Base-by-base conservation (phyloP, 2,797 vertebrate genomes). In the Spinus olivaceus region DNA sequence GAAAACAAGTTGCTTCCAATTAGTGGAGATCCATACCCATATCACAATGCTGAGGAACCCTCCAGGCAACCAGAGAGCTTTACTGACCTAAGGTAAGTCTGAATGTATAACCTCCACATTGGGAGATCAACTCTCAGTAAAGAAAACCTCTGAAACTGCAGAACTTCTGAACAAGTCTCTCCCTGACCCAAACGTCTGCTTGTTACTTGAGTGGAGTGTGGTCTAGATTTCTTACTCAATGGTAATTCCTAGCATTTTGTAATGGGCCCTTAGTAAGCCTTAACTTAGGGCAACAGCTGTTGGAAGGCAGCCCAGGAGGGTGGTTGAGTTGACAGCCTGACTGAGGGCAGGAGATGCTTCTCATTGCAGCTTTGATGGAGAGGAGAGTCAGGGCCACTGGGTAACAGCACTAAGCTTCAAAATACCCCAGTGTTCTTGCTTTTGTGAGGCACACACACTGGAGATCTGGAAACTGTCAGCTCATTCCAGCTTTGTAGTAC, bases 401-500 rank as follows among this genome's bases (percentile, higher is more conserved):
- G 50, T 61, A 92, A 89, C 69, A 87, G 35, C 76, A 18, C 42
- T 59, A 63, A 87, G 47, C 46, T 85, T 83, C 72, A n/a, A 78
- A 87, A 78, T 51, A 81, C 47, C 41, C 69, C 21, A 8, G 25
- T 19, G 39, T 66, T 89, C 93, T 86, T 78, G 46, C 69, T 65
- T 87, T 89, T 69, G 64, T 92, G 69, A 93, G 47, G 14, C n/a
- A 56, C 41, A 53, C 72, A 92, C 49, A 33, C 8, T 35, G 69
- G 61, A 81, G 69, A 83, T 88, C 86, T 96, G 94, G 89, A 92
- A 92, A 74, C 30, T 20, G 61, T 86, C 77, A 86, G 69, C 22
- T 69, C 59, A 27, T 71, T 92, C 65, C 81, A 90, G 84, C 84
- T 91, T 74, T 53, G 65, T 46, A 79, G 44, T 32, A 76, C 19